Base-by-base conservation (phyloP, 1,140 invertebrate genomes). In the Hydropsyche tenuis region DNA sequence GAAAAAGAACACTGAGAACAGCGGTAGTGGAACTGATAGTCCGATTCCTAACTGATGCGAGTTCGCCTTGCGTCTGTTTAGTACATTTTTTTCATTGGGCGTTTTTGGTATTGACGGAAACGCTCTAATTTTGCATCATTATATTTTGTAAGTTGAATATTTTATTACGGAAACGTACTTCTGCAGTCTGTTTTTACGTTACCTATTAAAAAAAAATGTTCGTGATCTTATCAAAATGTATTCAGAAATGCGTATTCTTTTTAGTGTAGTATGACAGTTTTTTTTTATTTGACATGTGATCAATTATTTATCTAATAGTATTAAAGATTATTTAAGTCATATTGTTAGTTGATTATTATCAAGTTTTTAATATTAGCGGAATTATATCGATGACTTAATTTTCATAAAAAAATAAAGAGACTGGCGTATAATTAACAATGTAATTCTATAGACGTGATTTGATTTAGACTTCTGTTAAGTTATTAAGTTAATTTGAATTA, bases 1-100 rank as follows among this genome's bases (percentile, higher is more conserved):
- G 23, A 84, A 83, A 66, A 81, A 81, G 51, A 79, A 78, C 83
- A 87, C 88, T 22, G 89, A 88, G 73, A 90, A 91, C 78, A 92
- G 90, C 79, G 90, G 90, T 73, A 92, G 90, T 79, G 91, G 91
- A 45, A 92, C 91, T 1, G 90, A 92, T 80, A 92, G 90, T 86
- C 91, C 91, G 6, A 87, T 84, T 79, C 83, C 86, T 69, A 86
- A 85, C 74, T 87, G 85, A 81, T 45, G 66, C 30, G 9, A 37
- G 30, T 37, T 37, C 9, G n/a, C n/a, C n/a, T n/a, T n/a, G 53
- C 9, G 25, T 63, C 60, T 6, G 27, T 7, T 45, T 45, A 14
- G 42, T 6, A 45, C 46, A 51, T 14, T 51, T 51, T 51, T 51
- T n/a, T 4, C 18, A 51, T 51, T 51, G 46, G 46, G 14, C 6